Conservation (phyloP, 1,140 invertebrate species). For the Hesperophylax magnus region DNA sequence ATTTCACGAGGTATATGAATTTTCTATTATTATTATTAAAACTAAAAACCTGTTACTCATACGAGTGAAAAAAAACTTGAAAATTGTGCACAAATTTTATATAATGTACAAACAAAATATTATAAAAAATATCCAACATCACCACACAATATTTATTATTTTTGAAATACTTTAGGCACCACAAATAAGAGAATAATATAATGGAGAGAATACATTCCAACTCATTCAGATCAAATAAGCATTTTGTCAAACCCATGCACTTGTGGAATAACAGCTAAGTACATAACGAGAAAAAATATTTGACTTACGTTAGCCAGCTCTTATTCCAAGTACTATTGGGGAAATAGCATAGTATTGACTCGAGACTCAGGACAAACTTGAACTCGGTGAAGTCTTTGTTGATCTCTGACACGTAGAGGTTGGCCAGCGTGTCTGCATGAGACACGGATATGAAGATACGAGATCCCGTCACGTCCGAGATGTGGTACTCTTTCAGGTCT, state of each 20-base stretch:
- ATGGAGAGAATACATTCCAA: neutral
- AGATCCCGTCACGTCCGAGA: conserved; percentile 86
- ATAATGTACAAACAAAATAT: too few relatives aligned
- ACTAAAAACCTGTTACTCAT: too few relatives aligned
- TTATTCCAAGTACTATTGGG: conserved; percentile 84
- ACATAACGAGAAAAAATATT: conserved; percentile 26
- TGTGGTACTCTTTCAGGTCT: conserved; percentile 80
- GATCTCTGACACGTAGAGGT: conserved; percentile 85
- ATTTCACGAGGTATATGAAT: too few relatives aligned
- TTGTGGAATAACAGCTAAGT: neutral
- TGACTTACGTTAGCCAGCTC: conserved; percentile 86
- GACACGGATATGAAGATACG: conserved; percentile 88
- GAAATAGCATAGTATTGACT: conserved; percentile 88
- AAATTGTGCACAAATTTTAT: too few relatives aligned
- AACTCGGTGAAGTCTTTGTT: conserved; percentile 70
- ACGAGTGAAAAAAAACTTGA: too few relatives aligned
- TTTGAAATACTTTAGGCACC: neutral
- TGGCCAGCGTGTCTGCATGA: conserved; percentile 80
- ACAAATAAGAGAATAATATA: neutral
- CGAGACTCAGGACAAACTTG: conserved; percentile 84
- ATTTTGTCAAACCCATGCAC: neutral
- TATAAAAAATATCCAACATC: too few relatives aligned
- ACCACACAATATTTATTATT: neutral
- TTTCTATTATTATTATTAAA: too few relatives aligned
- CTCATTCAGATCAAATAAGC: neutral